Evolutionary conservation across 2,113 vertebrate genomes (phyloP).

Genomic region (Phalacrocorax carbo): DNA sequence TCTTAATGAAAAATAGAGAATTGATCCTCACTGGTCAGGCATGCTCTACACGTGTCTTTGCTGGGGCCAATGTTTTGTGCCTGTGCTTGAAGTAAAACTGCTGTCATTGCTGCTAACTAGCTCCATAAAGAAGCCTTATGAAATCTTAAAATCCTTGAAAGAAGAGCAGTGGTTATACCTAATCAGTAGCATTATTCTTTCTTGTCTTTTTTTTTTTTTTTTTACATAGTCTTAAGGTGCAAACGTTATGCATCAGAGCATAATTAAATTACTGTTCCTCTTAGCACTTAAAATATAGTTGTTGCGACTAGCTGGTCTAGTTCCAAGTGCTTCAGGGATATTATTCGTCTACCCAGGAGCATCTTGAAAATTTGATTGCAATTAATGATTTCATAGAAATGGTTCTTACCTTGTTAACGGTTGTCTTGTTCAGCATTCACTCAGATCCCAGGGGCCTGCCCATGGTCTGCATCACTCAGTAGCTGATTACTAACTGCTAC

Average conservation of each 20-base stretch:
- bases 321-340: background rate
- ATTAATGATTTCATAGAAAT: background rate
- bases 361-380: background rate
- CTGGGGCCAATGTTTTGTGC: background rate
- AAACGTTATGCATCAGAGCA: background rate
- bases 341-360: background rate
- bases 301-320: background rate
- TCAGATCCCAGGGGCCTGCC: background rate
- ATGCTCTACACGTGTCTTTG: background rate
- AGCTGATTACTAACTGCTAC: background rate
- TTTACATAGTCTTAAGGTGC: background rate
- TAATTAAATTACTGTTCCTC: background rate
- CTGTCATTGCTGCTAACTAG: background rate
- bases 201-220: background rate
- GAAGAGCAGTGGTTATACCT: background rate
- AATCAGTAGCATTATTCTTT: background rate
- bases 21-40: background rate
- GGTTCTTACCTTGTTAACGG: background rate
- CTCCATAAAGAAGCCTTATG: background rate
- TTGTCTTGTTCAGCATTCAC: background rate
- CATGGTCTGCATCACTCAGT: background rate
- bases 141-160: conserved; percentile 3
- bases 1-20: background rate
- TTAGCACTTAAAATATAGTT: background rate
- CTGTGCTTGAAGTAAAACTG: background rate